These are phyloP conservation scores for Keiferia lycopersicella DNA, from an alignment of 2,888 invertebrate species.

Conservation along the genomic window DNA sequence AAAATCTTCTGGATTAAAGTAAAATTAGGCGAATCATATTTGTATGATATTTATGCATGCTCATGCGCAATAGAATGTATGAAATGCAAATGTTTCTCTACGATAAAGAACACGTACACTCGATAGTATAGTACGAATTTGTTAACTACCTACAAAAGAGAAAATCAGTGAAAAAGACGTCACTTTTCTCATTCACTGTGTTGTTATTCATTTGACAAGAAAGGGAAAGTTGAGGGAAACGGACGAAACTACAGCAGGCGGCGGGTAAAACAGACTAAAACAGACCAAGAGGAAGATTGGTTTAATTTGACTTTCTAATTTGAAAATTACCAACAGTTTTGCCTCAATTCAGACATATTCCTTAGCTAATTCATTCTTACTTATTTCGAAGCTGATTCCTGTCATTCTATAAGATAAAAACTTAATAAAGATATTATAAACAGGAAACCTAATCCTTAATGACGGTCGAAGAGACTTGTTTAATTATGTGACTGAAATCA, in stretches of 20 bases:
- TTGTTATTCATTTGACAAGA: slow-evolving; percentile 33
- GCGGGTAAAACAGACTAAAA: slow-evolving; percentile 6
- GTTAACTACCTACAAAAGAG: slow-evolving; percentile 41
- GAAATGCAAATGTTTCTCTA: slow-evolving; percentile 30
- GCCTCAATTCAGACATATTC: too few species aligned
- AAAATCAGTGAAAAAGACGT: slow-evolving; percentile 63
- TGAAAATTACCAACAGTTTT: not conserved
- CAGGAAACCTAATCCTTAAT: too few species aligned
- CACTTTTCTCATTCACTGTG: slow-evolving; percentile 60
- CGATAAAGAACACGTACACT: slow-evolving; percentile 70
- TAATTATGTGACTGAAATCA: too few species aligned
- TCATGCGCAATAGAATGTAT: slow-evolving; percentile 27
- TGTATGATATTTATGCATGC: slow-evolving; percentile 21
- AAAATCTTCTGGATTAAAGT: too few species aligned
- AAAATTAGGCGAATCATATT: slow-evolving; percentile 16
- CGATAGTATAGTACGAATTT: slow-evolving; percentile 41
- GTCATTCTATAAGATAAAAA: too few species aligned
- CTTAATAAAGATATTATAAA: too few species aligned
- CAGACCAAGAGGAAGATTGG: slow-evolving; percentile 10
- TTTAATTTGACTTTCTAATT: slow-evolving; percentile 27
- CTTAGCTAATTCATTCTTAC: too few species aligned
- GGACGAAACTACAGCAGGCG: slow-evolving; percentile 38
- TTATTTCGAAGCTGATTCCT: too few species aligned
- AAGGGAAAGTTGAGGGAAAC: slow-evolving; percentile 31
- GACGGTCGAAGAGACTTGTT: too few species aligned